Evolutionary conservation across 1,140 invertebrate species (phyloP), one percentile per base, ranked within the genome.

Genomic region (Zaprionus vittiger): DNA sequence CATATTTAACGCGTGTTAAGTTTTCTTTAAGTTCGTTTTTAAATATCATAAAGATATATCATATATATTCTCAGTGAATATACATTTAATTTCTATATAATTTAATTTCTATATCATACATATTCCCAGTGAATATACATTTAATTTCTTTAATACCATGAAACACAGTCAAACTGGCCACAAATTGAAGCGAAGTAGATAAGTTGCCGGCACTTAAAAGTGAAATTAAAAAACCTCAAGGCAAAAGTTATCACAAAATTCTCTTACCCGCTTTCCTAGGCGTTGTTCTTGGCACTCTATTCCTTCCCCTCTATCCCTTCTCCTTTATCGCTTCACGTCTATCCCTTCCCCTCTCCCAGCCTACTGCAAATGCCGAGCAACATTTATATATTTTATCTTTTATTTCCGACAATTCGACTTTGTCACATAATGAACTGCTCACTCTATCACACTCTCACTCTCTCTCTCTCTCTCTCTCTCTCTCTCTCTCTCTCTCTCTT

Each of bases 301-400:
- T 0, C 31, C 26, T 6, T 28, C 26, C 26, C 26, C 28, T 31
- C 9, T 41, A 20, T 44, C 12, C 34, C 7, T 9, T 11, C 9
- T 0, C 31, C 9, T 31, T 0, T 28, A 7, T 31, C 9, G 0
- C 31, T 31, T 31, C 31, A 20, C 20, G 20, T 11, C 9, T 41
- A 20, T 47, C 12, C 20, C 5, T 7, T n/a, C 3, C 38, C 1
- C 4, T 15, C 38, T 15, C 14, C 4, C 47, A 52, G 20, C 47
- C 47, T 12, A 14, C 4, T 52, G 47, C 47, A 24, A 52, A 47
- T 47, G 41, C 41, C 7, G 0, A n/a, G 5, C n/a, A 47, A 52
- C 47, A 14, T 52, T 24, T 52, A 12, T 24, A 52, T 52, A 20
- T 52, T 52, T 52, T 52, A 52, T 52, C 11, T 52, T 20, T 24